Percentiles rank a stretch among this genome's conserved stretches.
These are phyloP conservation scores for Sebastes vulpes DNA, from an alignment of 2,797 vertebrate species.

Conservation along the genomic window DNA sequence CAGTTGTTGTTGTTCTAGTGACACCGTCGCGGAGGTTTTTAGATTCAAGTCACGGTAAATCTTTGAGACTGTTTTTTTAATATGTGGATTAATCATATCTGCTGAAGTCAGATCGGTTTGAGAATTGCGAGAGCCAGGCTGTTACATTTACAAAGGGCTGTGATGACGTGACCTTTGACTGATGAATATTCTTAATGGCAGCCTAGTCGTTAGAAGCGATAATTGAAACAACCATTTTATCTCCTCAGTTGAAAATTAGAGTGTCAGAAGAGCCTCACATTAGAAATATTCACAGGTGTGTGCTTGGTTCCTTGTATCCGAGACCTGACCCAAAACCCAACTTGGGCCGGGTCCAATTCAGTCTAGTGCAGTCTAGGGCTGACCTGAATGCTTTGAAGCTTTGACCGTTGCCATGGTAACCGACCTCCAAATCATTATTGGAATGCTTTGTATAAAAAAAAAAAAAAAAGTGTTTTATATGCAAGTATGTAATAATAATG, in stretches of 20 bases:
- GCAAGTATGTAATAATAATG: no score
- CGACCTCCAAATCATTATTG: no score
- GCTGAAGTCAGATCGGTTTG: not conserved
- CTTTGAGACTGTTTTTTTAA: not conserved
- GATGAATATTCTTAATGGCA: not conserved
- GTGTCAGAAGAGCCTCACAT: not conserved
- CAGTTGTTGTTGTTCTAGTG: not conserved
- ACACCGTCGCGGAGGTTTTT: not conserved
- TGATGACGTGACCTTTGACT: slow-evolving; percentile 9
- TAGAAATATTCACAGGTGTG: not conserved
- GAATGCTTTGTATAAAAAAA: no score
- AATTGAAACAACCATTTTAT: not conserved
- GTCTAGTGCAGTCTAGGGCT: no score
- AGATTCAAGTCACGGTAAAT: not conserved
- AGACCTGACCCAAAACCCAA: not conserved
- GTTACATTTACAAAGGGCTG: not conserved
- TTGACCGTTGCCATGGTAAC: no score
- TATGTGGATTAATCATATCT: slow-evolving; percentile 5
- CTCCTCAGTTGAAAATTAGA: not conserved
- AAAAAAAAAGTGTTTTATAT: no score
- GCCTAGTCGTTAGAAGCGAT: not conserved
- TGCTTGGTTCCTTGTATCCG: not conserved
- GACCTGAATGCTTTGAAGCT: no score
- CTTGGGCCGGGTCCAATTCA: not conserved
- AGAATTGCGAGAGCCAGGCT: not conserved